phyloP scores from a whole-genome alignment of 1,140 invertebrate species.

The Palaemon carinicauda region DNA sequence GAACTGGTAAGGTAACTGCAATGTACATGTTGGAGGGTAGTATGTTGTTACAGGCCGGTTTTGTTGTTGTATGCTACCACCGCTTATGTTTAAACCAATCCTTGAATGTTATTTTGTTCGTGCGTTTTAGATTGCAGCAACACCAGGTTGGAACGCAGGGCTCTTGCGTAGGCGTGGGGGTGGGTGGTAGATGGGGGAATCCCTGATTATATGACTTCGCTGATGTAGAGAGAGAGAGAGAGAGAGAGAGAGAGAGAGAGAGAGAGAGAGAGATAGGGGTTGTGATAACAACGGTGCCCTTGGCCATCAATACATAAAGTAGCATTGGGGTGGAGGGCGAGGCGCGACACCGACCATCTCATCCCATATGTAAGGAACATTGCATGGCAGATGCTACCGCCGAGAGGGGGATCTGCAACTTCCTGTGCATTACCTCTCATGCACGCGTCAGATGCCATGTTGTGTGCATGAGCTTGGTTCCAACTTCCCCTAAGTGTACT shows the following conservation, averaged over 20 bases:
- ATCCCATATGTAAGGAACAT: constrained; percentile 52
- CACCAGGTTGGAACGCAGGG: too few relatives aligned
- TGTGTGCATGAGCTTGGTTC: too few relatives aligned
- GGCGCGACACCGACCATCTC: constrained; percentile 32
- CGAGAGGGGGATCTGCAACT: not conserved
- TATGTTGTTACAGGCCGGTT: too few relatives aligned
- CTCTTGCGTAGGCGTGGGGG: not conserved
- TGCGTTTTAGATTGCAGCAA: too few relatives aligned
- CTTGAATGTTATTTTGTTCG: not conserved
- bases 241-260: not conserved
- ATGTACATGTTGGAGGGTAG: too few relatives aligned
- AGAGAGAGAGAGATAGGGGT: not conserved
- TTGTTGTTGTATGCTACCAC: too few relatives aligned
- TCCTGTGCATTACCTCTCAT: too few relatives aligned
- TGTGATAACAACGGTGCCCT: not conserved
- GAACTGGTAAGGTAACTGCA: too few relatives aligned
- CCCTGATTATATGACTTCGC: too few relatives aligned
- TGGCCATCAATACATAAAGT: constrained; percentile 24
- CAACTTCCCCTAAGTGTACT: too few relatives aligned
- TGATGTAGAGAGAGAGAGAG: not conserved
- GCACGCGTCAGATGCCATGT: too few relatives aligned
- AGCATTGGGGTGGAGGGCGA: not conserved
- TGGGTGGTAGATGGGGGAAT: not conserved
- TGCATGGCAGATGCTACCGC: constrained; percentile 15
- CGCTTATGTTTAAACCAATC: too few relatives aligned